A percentile compares a stretch with the other conserved stretches of the same genome.
Conservation (phyloP, 2,113 vertebrate species). For the Sylvilagus bachmani region DNA sequence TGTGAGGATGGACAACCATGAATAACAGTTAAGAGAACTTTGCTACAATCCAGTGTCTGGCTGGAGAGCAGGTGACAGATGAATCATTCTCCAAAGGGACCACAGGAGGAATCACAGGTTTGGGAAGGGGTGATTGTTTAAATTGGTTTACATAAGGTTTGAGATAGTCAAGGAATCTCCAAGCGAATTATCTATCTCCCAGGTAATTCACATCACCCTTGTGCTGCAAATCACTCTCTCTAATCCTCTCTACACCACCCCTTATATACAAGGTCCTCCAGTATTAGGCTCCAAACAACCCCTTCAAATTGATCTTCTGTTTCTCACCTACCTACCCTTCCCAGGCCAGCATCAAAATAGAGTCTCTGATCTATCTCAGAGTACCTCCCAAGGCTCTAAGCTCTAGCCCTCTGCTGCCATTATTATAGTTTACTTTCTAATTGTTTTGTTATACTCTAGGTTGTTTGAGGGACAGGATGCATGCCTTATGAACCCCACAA, state of each 20-base stretch:
- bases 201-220: background rate
- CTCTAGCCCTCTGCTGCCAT: background rate
- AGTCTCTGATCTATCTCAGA: no score
- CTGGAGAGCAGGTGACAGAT: background rate
- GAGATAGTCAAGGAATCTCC: background rate
- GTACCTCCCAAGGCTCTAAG: background rate
- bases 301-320: background rate
- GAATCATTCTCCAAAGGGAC: background rate
- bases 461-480: background rate
- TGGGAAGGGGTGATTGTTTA: background rate
- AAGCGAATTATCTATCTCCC: background rate
- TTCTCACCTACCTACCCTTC: background rate
- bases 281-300: background rate
- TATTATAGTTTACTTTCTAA: background rate
- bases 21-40: background rate
- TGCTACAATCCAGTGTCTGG: background rate
- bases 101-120: background rate
- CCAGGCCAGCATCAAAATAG: background rate
- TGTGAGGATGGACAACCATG: background rate
- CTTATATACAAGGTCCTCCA: background rate
- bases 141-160: background rate
- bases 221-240: background rate
- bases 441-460: background rate
- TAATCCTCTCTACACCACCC: no score
- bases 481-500: background rate